Conservation (phyloP, 1,140 invertebrate species). For the Caenorhabditis tropicalis region DNA sequence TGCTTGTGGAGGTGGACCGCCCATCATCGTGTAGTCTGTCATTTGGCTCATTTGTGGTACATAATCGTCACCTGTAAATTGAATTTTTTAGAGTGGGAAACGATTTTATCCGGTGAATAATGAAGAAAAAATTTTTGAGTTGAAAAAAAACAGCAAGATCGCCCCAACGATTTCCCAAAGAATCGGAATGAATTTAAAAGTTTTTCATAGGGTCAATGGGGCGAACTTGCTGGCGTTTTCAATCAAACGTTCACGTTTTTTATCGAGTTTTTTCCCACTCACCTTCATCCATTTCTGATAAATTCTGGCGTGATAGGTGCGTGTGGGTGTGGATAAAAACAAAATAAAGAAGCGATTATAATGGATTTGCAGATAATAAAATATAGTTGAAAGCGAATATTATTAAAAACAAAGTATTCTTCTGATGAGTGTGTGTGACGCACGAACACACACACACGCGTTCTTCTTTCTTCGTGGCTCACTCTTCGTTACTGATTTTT, state of each 20-base stretch:
- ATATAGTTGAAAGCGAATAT: background rate
- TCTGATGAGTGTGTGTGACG: no score
- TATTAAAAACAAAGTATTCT: background rate
- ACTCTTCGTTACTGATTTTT: background rate
- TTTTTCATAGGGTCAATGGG: no score
- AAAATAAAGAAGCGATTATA: background rate
- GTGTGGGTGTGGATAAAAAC: background rate
- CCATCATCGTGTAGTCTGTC: slow-evolving; percentile 39
- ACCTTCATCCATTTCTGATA: slow-evolving; percentile 27
- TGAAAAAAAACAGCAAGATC: no score
- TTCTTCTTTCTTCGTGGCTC: background rate
- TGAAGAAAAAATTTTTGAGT: no score
- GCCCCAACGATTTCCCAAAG: no score
- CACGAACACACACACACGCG: no score
- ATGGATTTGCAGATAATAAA: background rate
- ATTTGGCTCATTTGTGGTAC: slow-evolving; percentile 51
- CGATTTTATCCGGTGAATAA: no score
- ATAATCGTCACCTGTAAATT: slow-evolving; percentile 48
- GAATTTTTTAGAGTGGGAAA: background rate
- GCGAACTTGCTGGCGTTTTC: no score
- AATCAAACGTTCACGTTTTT: background rate
- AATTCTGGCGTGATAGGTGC: background rate
- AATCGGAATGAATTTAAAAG: no score
- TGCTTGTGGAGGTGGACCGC: background rate
- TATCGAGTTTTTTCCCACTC: background rate